These are phyloP conservation scores for Cottoperca gobio DNA, from an alignment of 2,797 vertebrate genomes.

Conservation along the genomic window DNA sequence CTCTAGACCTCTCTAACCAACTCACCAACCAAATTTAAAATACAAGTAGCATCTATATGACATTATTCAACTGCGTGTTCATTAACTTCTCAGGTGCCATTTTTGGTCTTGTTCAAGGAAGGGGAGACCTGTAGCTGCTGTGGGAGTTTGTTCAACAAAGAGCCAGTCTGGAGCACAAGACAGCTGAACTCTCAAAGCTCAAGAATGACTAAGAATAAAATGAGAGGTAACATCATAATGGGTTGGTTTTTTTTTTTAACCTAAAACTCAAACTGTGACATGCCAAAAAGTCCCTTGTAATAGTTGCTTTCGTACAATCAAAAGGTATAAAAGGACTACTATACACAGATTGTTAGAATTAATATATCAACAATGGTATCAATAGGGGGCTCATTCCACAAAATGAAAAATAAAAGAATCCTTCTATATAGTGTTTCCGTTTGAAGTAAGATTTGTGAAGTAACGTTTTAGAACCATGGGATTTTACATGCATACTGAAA, in stretches of 20 bases:
- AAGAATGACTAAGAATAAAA: not conserved
- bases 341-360: not conserved
- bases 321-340: not conserved
- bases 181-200: not conserved
- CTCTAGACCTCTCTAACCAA: not conserved
- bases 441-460: not conserved
- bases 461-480: not conserved
- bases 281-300: not conserved
- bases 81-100: conserved; percentile 25
- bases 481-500: conserved; percentile 4
- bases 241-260: not conserved
- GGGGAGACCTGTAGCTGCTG: not conserved
- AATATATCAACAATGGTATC: not conserved
- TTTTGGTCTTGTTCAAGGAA: conserved; percentile 13
- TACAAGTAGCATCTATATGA: not conserved
- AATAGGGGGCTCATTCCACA: not conserved
- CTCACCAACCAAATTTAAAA: not conserved
- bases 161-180: not conserved
- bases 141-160: not conserved
- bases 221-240: not conserved
- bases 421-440: not conserved
- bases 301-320: not conserved
- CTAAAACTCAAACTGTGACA: not conserved
- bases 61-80: conserved; percentile 8
- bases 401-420: not conserved